Conservation (phyloP, 2,888 invertebrate species). For the Phyto melanocephala region DNA sequence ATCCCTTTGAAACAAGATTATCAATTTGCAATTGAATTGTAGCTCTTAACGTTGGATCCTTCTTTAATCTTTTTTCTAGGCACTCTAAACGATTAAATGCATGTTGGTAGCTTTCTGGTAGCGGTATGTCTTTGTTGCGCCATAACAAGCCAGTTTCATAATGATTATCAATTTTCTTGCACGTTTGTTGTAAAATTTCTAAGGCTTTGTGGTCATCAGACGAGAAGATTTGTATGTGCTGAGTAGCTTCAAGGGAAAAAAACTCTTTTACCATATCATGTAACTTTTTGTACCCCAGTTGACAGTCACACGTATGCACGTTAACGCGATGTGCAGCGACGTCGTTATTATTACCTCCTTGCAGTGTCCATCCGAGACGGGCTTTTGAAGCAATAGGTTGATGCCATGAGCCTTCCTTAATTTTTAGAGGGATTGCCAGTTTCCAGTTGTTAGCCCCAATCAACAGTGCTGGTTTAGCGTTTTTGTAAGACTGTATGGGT, state of each 20-base stretch:
- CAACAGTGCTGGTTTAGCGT: constrained; percentile 4
- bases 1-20: constrained; percentile 51
- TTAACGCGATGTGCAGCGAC: constrained; percentile 1
- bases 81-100: constrained; percentile 21
- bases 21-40: constrained; percentile 32
- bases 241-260: constrained; percentile 16
- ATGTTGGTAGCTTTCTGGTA: too few relatives aligned
- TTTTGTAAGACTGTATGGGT: constrained; percentile 35
- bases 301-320: constrained; percentile 44
- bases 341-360: neutral
- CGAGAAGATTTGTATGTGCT: constrained; percentile 4
- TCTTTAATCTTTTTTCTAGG: neutral
- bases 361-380: constrained; percentile 11
- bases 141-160: constrained; percentile 36
- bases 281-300: constrained; percentile 26
- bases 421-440: constrained; percentile 41
- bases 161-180: constrained; percentile 9
- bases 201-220: constrained; percentile 14
- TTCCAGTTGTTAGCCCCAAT: constrained; percentile 29
- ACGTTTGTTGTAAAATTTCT: constrained; percentile 14
- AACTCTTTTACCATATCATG: constrained; percentile 45
- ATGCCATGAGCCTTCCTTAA: constrained; percentile 24
- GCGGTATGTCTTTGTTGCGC: constrained; percentile 14
- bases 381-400: constrained; percentile 32
- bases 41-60: neutral